phyloP scores from a whole-genome alignment of 2,888 invertebrate species.

The Callinectes sapidus region DNA sequence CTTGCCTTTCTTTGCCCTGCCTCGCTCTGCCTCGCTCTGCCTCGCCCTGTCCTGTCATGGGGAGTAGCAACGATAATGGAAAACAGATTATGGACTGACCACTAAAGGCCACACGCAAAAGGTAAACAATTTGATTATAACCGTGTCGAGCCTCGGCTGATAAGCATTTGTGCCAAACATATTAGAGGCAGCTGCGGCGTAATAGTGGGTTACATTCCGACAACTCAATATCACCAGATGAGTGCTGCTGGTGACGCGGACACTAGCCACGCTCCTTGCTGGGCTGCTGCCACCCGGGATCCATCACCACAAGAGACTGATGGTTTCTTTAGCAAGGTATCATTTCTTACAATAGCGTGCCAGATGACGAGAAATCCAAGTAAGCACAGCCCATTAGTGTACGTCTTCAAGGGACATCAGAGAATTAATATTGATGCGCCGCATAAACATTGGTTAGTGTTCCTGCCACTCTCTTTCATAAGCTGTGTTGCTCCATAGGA shows the following conservation, averaged over 20 bases:
- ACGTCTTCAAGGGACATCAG: background rate
- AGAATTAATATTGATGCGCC: background rate
- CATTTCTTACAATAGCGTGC: background rate
- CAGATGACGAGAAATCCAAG: background rate
- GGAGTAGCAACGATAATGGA: background rate
- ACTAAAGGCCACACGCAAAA: background rate
- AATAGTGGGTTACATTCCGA: background rate
- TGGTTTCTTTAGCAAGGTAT: background rate
- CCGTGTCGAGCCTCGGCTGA: background rate
- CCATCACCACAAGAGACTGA: background rate
- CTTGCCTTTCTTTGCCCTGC: no score
- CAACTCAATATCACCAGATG: background rate
- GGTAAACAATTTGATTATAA: background rate
- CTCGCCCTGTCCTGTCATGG: background rate
- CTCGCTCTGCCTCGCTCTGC: background rate
- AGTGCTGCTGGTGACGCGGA: background rate
- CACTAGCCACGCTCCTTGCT: background rate
- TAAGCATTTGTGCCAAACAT: background rate
- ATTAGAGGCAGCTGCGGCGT: background rate
- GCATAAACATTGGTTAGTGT: background rate
- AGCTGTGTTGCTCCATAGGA: background rate
- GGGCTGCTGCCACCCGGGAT: background rate
- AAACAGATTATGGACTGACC: constrained; percentile 1
- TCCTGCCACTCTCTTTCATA: background rate
- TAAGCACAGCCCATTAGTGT: constrained; percentile 1